Percentiles rank a stretch among this genome's conserved stretches.
Evolutionary conservation across 53 echinoderm and acorn worm species (phyloP).

Genomic region (Patiria pectinifera): DNA sequence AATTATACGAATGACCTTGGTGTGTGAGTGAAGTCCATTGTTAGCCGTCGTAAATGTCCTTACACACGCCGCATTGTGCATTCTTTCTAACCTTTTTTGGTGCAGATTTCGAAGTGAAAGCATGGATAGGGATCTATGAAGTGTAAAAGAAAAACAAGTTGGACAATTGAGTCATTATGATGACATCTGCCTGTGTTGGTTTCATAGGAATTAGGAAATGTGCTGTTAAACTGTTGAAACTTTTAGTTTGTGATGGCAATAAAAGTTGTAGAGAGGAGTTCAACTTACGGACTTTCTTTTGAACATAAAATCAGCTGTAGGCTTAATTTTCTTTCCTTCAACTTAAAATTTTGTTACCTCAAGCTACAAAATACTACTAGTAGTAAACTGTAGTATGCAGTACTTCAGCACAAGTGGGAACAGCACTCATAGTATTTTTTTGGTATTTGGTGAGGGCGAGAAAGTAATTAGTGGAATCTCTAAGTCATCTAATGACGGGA

Average conservation of each 20-base stretch:
- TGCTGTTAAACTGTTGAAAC: background rate
- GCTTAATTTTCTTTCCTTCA: too few relatives aligned
- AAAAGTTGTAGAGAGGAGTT: too few relatives aligned
- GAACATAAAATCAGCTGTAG: too few relatives aligned
- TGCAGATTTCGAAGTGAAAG: background rate
- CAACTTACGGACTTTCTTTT: too few relatives aligned
- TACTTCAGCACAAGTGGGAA: too few relatives aligned
- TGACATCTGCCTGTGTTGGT: background rate
- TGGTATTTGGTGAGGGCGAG: too few relatives aligned
- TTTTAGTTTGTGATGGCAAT: background rate
- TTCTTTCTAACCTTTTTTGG: background rate
- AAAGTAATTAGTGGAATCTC: too few relatives aligned
- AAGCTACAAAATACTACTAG: too few relatives aligned
- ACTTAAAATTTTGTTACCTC: too few relatives aligned
- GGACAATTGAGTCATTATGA: background rate
- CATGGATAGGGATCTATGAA: background rate
- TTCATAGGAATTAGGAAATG: background rate
- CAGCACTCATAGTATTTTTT: too few relatives aligned
- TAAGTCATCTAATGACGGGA: too few relatives aligned
- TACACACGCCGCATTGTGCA: background rate
- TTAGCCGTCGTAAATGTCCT: background rate
- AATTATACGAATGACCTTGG: conserved; percentile 23
- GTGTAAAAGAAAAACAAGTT: conserved; percentile 1
- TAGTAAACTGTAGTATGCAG: too few relatives aligned
- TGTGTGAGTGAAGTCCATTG: background rate